Base-by-base conservation (phyloP, 1,140 invertebrate species). In the Ericerus pela region DNA sequence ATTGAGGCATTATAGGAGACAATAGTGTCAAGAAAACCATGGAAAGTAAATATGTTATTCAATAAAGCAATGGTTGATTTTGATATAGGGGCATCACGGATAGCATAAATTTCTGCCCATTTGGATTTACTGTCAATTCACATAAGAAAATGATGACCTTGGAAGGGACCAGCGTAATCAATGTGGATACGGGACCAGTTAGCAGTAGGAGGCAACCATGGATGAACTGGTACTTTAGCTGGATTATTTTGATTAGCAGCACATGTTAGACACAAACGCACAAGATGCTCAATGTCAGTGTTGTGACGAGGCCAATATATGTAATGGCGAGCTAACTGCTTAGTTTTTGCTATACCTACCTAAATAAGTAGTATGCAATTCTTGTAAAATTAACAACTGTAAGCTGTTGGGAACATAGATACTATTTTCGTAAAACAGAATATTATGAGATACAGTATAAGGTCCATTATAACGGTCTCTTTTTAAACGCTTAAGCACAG, bases 291-390 rank as follows among this genome's bases (percentile, higher is more conserved):
- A 38, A 73, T 67, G 6, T 71, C 68, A 1, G 54, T 57, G 59
- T 73, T 68, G 1, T 75, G 62, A 8, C 62, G 59, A 22, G 66
- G 66, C 73, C 72, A 76, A 65, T 66, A 75, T 1, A 70, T 58
- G 51, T 68, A 68, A 2, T 56, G 62, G 51, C 58, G 2, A 6
- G 58, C 58, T 6, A 59, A 26, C 10, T 16, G n/a, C 63, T 79
- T 79, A 74, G 78, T 79, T 0, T 63, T 65, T 0, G 68, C 68
- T 10, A 76, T 70, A 2, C 75, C 74, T 2, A 68, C 66, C n/a
- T n/a, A n/a, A n/a, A 60, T 78, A 75, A 3, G 66, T 69, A 60
- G 69, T 63, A 27, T 76, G 75, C 12, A 69, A 26, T 16, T 33
- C 51, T 54, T 29, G 6, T 18, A 58, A 26, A 3, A 55, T 27